Conservation (phyloP, 2,113 vertebrate genomes). For the Hemiscyllium ocellatum region DNA sequence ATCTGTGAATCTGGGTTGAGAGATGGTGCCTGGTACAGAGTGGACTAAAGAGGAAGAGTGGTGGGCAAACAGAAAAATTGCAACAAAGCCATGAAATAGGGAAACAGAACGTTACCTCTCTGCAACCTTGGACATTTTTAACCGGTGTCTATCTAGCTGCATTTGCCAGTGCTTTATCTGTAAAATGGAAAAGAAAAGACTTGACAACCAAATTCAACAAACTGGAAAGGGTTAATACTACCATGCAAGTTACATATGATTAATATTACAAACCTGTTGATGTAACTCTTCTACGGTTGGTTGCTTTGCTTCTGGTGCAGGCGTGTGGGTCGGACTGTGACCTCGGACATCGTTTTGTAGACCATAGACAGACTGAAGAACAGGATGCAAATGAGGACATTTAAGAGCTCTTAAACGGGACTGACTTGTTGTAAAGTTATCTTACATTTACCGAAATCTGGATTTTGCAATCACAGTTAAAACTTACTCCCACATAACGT, state of each 20-base stretch:
- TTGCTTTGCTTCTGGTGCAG: constrained; percentile 80
- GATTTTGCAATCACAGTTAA: background rate
- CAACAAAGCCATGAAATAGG: background rate
- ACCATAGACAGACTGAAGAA: constrained; percentile 81
- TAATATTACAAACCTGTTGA: constrained; percentile 69
- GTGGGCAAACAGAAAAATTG: no score
- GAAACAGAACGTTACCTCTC: constrained; percentile 72
- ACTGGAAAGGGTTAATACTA: background rate
- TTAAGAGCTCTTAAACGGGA: background rate
- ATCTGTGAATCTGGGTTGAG: background rate
- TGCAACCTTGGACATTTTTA: constrained; percentile 99
- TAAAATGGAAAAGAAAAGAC: constrained; percentile 50
- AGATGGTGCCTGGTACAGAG: background rate
- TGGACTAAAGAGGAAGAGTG: background rate
- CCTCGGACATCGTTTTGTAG: constrained; percentile 90
- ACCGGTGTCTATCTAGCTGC: constrained; percentile 93
- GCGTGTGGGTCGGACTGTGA: constrained; percentile 86
- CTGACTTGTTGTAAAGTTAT: background rate
- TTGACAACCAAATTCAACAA: constrained; percentile 38
- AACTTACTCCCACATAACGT: background rate
- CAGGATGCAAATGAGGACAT: constrained; percentile 40
- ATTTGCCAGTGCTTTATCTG: constrained; percentile 97
- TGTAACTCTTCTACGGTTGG: constrained; percentile 87
- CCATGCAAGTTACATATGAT: background rate
- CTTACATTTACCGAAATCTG: background rate